Percentiles rank a stretch among this genome's conserved stretches.
These are phyloP conservation scores for Ammodytes marinus DNA, from an alignment of 2,113 vertebrate genomes.

Conservation along the genomic window DNA sequence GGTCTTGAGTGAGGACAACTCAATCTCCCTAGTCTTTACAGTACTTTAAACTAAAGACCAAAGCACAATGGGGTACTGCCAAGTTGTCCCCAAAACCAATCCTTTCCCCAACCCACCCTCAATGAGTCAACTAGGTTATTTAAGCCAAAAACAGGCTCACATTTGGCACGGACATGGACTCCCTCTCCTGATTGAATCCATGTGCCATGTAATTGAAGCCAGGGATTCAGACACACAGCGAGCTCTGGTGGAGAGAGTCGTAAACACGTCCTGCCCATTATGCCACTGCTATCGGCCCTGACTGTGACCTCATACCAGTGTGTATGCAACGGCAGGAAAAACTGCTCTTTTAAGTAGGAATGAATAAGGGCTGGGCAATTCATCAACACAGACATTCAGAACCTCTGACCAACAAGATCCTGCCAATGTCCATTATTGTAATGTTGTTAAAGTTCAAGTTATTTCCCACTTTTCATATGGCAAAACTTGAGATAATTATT, in stretches of 20 bases:
- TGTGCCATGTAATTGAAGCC: conserved; percentile 31
- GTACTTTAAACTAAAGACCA: conserved; percentile 4
- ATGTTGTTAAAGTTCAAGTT: too few relatives aligned
- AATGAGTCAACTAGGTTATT: conserved; percentile 35
- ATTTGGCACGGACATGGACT: conserved; percentile 18
- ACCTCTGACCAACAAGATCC: too few relatives aligned
- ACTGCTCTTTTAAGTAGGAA: not conserved
- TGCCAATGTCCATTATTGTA: too few relatives aligned
- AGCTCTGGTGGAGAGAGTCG: conserved; percentile 11
- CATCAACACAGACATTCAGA: too few relatives aligned
- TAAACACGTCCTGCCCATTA: conserved; percentile 17
- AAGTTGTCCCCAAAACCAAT: conserved; percentile 10
- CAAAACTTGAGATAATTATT: too few relatives aligned
- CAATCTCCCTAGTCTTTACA: not conserved
- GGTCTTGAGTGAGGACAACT: conserved; percentile 9
- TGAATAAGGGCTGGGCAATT: not conserved
- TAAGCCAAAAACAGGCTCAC: conserved; percentile 32
- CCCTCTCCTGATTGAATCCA: conserved; percentile 42
- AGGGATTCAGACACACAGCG: conserved; percentile 21
- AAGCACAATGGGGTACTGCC: conserved; percentile 8
- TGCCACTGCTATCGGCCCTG: conserved; percentile 2
- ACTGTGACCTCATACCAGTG: conserved; percentile 21
- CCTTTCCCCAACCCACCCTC: conserved; percentile 16
- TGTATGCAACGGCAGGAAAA: not conserved
- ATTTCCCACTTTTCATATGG: too few relatives aligned